phyloP scores from a whole-genome alignment of 2,797 vertebrate species.

The Sandelia bainsii region DNA sequence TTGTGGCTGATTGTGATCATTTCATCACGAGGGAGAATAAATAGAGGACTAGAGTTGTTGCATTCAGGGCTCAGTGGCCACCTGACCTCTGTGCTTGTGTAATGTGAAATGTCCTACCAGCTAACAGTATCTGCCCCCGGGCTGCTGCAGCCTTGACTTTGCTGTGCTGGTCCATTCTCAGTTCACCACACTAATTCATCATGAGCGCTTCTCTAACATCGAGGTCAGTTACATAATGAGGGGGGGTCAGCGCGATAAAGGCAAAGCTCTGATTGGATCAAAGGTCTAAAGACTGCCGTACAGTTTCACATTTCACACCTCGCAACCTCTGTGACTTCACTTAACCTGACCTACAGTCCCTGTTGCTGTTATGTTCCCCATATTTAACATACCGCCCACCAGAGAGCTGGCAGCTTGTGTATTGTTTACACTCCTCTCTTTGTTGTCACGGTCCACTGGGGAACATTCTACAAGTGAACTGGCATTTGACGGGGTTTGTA shows the following conservation, averaged over 20 bases:
- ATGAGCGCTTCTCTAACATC: slow-evolving; percentile 57
- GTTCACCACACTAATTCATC: slow-evolving; percentile 75
- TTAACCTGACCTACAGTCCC: slow-evolving; percentile 42
- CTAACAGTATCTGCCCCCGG: slow-evolving; percentile 25
- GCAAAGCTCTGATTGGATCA: slow-evolving; percentile 71
- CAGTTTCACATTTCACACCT: slow-evolving; percentile 48
- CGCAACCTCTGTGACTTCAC: slow-evolving; percentile 54
- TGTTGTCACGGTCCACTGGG: slow-evolving; percentile 70
- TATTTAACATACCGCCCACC: slow-evolving; percentile 17
- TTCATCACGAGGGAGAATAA: slow-evolving; percentile 18
- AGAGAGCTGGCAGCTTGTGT: slow-evolving; percentile 48
- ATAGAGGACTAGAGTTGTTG: slow-evolving; percentile 18
- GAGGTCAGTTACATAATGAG: slow-evolving; percentile 73
- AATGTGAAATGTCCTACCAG: slow-evolving; percentile 39
- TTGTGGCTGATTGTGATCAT: slow-evolving; percentile 14
- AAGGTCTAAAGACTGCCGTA: slow-evolving; percentile 49
- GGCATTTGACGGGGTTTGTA: slow-evolving; percentile 73
- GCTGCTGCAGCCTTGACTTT: slow-evolving; percentile 72
- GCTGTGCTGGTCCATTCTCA: slow-evolving; percentile 56
- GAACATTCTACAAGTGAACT: slow-evolving; percentile 75
- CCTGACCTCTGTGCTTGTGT: slow-evolving; percentile 39
- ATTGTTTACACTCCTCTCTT: slow-evolving; percentile 74
- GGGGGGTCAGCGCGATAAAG: slow-evolving; percentile 70
- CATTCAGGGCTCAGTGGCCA: slow-evolving; percentile 35
- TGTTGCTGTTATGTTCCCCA: slow-evolving; percentile 34